These are phyloP conservation scores for Pionites leucogaster DNA, from an alignment of 2,113 vertebrate species.

Conservation along the genomic window DNA sequence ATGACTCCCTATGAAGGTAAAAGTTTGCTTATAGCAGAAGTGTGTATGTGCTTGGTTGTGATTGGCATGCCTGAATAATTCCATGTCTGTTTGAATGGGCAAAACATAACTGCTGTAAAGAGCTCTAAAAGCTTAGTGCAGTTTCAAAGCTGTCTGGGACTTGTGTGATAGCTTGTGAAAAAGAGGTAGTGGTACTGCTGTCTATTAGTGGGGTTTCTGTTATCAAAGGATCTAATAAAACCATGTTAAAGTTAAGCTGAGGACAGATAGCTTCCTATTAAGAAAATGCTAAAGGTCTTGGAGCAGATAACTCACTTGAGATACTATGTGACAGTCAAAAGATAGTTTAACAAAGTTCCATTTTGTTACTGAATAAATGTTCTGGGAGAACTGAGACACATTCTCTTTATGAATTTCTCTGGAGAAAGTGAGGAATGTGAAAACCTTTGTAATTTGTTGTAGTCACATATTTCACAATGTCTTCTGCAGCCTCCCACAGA, in stretches of 20 bases:
- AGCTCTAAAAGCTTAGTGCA: not conserved
- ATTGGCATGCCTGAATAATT: not conserved
- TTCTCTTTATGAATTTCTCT: not conserved
- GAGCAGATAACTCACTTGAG: not conserved
- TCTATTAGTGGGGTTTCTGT: not conserved
- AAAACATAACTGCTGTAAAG: not conserved
- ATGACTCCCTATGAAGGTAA: constrained; percentile 98
- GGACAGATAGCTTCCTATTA: not conserved
- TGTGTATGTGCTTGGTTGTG: fast-evolving
- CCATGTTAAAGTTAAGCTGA: not conserved
- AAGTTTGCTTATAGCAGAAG: not conserved
- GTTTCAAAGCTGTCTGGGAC: not conserved
- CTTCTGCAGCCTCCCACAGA: not conserved
- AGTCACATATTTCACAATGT: not conserved
- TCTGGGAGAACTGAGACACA: not conserved
- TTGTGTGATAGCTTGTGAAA: not conserved
- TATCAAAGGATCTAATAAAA: not conserved
- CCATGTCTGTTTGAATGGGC: not conserved
- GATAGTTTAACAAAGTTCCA: not conserved
- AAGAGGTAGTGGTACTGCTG: not conserved
- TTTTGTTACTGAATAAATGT: not conserved
- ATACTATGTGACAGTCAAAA: not conserved
- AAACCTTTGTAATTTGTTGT: not conserved
- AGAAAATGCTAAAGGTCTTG: not conserved
- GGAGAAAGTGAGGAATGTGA: not conserved